A percentile compares a stretch with the other conserved stretches of the same genome.
Conservation (phyloP, 2,888 invertebrate species). For the Gastrophysa polygoni region DNA sequence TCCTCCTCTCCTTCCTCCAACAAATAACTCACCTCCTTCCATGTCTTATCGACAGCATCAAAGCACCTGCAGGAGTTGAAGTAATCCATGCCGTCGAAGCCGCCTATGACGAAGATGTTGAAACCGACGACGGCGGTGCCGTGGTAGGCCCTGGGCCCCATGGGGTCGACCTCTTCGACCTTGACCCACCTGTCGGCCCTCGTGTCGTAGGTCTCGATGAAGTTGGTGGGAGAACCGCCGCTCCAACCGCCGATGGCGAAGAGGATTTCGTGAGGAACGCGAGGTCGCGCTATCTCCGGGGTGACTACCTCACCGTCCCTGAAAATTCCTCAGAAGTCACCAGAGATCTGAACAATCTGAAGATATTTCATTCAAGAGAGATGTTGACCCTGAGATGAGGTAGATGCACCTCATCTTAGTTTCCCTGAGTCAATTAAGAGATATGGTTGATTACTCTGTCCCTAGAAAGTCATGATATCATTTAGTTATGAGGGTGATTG, state of each 20-base stretch:
- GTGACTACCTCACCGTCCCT: conserved; percentile 82
- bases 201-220: conserved; percentile 88
- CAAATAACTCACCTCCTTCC: conserved; percentile 68
- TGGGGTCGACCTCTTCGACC: conserved; percentile 79
- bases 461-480: too few species aligned
- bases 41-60: conserved; percentile 80
- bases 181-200: conserved; percentile 89
- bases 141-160: conserved; percentile 89
- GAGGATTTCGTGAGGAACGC: conserved; percentile 87
- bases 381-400: too few species aligned
- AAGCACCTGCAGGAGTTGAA: conserved; percentile 65
- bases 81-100: conserved; percentile 73
- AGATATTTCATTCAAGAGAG: too few species aligned
- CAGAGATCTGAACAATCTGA: too few species aligned
- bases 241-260: conserved; percentile 86
- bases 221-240: conserved; percentile 74
- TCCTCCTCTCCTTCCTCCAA: too few species aligned
- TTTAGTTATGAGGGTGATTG: too few species aligned
- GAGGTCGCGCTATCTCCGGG: conserved; percentile 80
- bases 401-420: too few species aligned
- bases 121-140: conserved; percentile 88
- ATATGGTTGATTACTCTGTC: too few species aligned
- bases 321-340: not conserved
- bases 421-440: too few species aligned
- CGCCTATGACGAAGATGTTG: conserved; percentile 88